These are phyloP conservation scores for Drosophila chauvacae DNA, from an alignment of 1,140 invertebrate species.

Conservation along the genomic window DNA sequence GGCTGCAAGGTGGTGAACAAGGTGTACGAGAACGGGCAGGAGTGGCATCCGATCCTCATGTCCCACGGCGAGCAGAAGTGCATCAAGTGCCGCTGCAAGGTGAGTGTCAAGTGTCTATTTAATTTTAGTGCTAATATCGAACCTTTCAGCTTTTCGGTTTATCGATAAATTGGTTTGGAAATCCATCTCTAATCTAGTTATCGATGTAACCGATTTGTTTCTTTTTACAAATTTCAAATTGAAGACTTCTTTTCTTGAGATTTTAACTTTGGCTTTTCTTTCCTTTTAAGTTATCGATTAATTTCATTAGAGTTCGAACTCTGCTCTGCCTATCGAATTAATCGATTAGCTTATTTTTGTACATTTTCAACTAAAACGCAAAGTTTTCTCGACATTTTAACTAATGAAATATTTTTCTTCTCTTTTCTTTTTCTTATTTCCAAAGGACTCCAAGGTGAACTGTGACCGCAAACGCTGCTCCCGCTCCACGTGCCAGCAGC, in stretches of 20 bases:
- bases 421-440: constrained; percentile 64
- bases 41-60: constrained; percentile 93
- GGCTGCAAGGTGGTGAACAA: constrained; percentile 90
- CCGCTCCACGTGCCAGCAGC: constrained; percentile 88
- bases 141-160: background rate
- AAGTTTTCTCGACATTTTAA: constrained; percentile 10
- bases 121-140: background rate
- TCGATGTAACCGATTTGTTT: background rate
- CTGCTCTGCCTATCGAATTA: background rate
- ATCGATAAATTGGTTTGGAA: background rate
- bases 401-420: constrained; percentile 39
- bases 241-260: background rate
- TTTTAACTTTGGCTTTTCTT: too few relatives aligned
- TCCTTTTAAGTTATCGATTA: background rate
- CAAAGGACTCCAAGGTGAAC: constrained; percentile 91
- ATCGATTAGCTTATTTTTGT: background rate
- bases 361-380: background rate
- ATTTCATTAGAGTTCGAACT: background rate
- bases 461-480: constrained; percentile 92
- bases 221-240: background rate
- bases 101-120: constrained; percentile 85
- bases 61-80: constrained; percentile 94
- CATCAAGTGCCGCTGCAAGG: constrained; percentile 94
- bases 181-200: background rate
- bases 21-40: constrained; percentile 91